A percentile compares a stretch with the other conserved stretches of the same genome.
Conservation (phyloP, 2,113 vertebrate species). For the Myrmophylax atrothorax region DNA sequence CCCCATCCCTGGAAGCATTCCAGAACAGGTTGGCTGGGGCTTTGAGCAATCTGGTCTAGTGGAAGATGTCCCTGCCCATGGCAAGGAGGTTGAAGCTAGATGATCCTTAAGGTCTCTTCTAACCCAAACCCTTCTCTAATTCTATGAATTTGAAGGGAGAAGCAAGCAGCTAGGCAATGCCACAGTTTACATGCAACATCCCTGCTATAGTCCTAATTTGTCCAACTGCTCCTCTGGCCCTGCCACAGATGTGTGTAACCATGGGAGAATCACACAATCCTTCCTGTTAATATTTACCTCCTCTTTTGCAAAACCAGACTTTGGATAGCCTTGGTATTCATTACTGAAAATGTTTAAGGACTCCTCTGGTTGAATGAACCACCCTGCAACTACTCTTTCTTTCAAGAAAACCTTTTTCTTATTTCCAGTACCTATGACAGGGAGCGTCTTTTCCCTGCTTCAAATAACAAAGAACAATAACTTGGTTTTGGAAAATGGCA, state of each 20-base stretch:
- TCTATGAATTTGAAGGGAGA: not conserved
- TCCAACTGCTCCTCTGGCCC: not conserved
- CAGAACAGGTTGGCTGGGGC: not conserved
- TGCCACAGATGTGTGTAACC: accelerated
- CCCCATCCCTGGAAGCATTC: not conserved
- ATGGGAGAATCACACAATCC: not conserved
- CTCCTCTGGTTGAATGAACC: not conserved
- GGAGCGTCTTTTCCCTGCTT: not conserved
- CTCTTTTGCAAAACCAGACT: not conserved
- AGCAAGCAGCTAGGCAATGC: not conserved
- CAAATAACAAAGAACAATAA: not conserved
- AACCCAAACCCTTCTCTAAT: not conserved
- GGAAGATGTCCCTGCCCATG: not conserved
- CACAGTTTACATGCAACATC: accelerated
- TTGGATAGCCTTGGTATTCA: not conserved
- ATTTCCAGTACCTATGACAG: not conserved
- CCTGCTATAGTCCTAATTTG: not conserved
- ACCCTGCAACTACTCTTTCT: not conserved
- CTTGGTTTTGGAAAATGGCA: not conserved
- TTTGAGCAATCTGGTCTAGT: not conserved
- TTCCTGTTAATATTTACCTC: not conserved
- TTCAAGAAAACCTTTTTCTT: not conserved
- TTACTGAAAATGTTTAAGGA: not conserved
- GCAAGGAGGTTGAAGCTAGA: not conserved
- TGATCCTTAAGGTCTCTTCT: not conserved